Conservation (phyloP, 2,888 invertebrate species). For the Plusia festucae region DNA sequence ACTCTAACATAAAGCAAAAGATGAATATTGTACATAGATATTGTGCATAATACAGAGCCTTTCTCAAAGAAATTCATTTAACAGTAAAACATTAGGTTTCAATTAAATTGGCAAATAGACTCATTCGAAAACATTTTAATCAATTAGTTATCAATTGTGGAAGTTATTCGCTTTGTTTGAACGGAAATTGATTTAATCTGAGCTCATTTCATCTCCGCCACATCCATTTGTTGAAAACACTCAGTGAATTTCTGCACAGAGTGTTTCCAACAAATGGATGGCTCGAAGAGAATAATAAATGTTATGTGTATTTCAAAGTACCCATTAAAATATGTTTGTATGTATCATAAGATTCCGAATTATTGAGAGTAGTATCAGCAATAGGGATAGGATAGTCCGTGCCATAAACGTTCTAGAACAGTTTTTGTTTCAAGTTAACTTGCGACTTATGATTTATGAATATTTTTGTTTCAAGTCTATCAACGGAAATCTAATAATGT, state of each 20-base stretch:
- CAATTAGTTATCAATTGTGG: constrained; percentile 54
- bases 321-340: no score
- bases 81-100: background rate
- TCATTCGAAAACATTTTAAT: constrained; percentile 44
- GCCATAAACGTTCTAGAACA: no score
- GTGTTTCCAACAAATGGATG: no score
- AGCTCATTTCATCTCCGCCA: constrained; percentile 40
- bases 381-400: no score
- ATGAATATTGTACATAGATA: no score
- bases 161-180: constrained; percentile 54
- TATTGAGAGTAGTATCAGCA: background rate
- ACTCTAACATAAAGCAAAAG: no score
- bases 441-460: no score
- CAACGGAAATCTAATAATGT: no score
- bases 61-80: background rate
- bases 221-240: constrained; percentile 45
- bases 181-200: constrained; percentile 51
- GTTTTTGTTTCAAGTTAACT: no score
- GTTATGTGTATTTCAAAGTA: constrained; percentile 17
- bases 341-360: background rate
- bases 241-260: constrained; percentile 42
- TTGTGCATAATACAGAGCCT: background rate
- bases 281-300: constrained; percentile 30
- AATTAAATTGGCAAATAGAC: constrained; percentile 29
- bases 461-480: no score